phyloP scores from a whole-genome alignment of 2,113 vertebrate genomes.

The Corythornis madagascariensis region DNA sequence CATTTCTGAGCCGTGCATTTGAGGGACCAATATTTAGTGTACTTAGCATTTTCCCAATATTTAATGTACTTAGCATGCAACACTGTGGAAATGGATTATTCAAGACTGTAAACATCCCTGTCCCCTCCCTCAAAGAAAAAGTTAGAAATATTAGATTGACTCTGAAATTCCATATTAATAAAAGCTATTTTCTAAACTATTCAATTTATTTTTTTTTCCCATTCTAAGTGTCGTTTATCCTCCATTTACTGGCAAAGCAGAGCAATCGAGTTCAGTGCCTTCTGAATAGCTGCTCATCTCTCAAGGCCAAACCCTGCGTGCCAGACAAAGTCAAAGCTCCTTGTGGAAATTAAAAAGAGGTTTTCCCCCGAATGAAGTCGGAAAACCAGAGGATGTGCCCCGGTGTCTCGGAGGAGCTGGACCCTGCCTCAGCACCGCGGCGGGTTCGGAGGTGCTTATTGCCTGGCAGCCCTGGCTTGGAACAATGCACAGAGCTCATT shows the following conservation, averaged over 20 bases:
- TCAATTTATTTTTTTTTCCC: background rate
- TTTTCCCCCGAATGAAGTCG: background rate
- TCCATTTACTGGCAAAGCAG: background rate
- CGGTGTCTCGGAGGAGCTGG: background rate
- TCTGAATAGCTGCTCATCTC: background rate
- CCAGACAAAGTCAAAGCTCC: background rate
- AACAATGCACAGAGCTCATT: conserved; percentile 20
- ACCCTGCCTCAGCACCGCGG: background rate
- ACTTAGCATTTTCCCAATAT: background rate
- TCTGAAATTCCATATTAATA: background rate
- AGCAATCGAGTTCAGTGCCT: background rate
- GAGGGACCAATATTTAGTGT: background rate
- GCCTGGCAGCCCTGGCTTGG: background rate
- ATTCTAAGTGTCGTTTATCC: background rate
- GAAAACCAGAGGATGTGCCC: background rate
- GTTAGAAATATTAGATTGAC: background rate
- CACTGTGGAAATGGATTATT: background rate
- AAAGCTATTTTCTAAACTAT: background rate
- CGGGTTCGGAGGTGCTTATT: background rate
- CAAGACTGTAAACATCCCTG: background rate
- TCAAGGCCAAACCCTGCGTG: background rate
- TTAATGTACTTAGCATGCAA: background rate
- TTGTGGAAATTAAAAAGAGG: background rate
- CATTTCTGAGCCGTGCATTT: background rate
- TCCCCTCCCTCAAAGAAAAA: background rate